Percentiles rank a stretch among this genome's conserved stretches.
phyloP scores from a whole-genome alignment of 2,113 vertebrate genomes.

The Lepisosteus oculatus region DNA sequence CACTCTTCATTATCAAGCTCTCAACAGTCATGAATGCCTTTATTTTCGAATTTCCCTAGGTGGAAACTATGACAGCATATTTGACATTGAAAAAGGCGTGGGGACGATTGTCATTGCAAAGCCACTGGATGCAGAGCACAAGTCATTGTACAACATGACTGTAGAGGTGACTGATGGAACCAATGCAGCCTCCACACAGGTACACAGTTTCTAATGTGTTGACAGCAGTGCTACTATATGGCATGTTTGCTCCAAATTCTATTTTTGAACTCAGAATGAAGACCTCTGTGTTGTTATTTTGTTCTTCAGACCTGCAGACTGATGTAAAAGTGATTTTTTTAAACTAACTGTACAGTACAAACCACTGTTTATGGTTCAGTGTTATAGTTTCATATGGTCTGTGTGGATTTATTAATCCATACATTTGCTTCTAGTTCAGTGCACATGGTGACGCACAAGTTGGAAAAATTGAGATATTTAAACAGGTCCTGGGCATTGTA shows the following conservation, averaged over 20 bases:
- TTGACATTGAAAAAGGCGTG: constrained; percentile 84
- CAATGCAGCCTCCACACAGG: constrained; percentile 82
- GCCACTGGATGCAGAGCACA: constrained; percentile 88
- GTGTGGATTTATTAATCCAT: too few species aligned
- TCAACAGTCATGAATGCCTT: neutral
- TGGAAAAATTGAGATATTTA: too few species aligned
- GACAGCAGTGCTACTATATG: neutral
- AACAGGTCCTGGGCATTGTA: too few species aligned
- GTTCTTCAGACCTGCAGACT: too few species aligned
- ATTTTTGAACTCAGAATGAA: neutral
- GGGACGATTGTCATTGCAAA: constrained; percentile 94
- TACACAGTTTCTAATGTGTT: constrained; percentile 38
- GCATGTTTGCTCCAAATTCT: neutral
- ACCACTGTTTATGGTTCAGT: too few species aligned
- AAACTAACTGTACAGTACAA: too few species aligned
- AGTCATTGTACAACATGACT: constrained; percentile 89
- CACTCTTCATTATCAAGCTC: neutral
- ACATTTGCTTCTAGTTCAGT: too few species aligned
- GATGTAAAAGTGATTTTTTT: too few species aligned
- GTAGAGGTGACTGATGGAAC: constrained; percentile 92
- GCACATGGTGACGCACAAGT: too few species aligned
- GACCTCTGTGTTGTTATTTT: too few species aligned
- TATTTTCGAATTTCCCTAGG: constrained; percentile 56
- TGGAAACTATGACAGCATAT: constrained; percentile 87
- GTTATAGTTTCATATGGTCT: too few species aligned